These are phyloP conservation scores for Branchipolynoe longqiensis DNA, from an alignment of 2,888 invertebrate species.

Conservation along the genomic window DNA sequence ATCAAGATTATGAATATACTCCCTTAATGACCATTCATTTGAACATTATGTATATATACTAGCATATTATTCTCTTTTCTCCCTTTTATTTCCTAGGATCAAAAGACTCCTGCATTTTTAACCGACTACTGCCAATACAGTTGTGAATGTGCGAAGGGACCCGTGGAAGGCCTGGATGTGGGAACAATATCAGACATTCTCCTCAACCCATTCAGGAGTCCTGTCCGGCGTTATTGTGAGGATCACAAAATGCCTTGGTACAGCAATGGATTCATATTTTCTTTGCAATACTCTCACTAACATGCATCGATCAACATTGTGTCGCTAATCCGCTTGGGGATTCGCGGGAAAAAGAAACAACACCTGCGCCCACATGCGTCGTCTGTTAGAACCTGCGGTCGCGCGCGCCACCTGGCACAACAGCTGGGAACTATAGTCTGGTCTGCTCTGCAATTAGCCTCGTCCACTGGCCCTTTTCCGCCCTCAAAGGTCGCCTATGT, in stretches of 20 bases:
- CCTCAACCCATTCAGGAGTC: conserved; percentile 78
- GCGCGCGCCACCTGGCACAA: no score
- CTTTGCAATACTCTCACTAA: conserved; percentile 60
- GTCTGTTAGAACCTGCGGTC: no score
- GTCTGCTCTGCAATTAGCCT: no score
- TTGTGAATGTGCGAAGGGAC: conserved; percentile 71
- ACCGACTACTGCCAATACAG: conserved; percentile 78
- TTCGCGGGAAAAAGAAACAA: no score
- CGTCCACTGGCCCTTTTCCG: no score
- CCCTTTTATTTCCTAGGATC: conserved; percentile 71
- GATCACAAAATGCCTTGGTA: conserved; percentile 76
- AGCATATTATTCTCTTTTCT: conserved; percentile 24
- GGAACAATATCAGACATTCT: conserved; percentile 69
- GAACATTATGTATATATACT: neutral
- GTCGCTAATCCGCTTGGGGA: neutral
- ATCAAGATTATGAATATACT: no score
- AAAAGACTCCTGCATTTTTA: conserved; percentile 73
- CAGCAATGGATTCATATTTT: conserved; percentile 76
- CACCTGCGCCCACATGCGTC: no score
- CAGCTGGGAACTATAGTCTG: no score
- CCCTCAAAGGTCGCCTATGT: no score
- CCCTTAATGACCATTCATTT: no score
- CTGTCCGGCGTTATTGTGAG: conserved; percentile 72
- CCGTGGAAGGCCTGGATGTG: conserved; percentile 67
- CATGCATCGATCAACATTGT: neutral